Base-by-base conservation (phyloP, 1,140 invertebrate species). In the Drosophila simulans region DNA sequence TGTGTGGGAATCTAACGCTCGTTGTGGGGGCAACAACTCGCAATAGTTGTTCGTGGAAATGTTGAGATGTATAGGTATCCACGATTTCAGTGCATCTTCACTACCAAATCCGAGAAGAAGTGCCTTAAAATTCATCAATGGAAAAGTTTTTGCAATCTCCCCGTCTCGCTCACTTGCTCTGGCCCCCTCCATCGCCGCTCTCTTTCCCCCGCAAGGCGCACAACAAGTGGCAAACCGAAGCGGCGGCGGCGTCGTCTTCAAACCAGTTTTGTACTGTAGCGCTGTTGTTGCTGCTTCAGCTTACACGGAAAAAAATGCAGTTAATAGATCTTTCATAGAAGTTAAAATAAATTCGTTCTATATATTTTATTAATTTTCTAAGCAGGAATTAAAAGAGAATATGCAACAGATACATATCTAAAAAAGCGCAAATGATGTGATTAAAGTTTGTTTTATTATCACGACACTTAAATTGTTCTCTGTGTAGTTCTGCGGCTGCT, bases 101-200 rank as follows among this genome's bases (percentile, higher is more conserved):
- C 45, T 40, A 71, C 13, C 15, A 58, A 43, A 31, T 25, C 17
- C 13, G 55, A 62, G 64, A 54, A 57, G 43, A 53, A 65, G 68
- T 46, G 31, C 31, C 64, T 55, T 17, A 34, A 89, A 83, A 89
- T 83, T 88, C 80, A 88, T 88, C 83, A 88, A 88, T 88, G 83
- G 83, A 88, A 88, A 88, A 88, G 84, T 88, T 88, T 76, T 69
- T 89, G 83, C 83, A 83, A 88, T 79, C 46, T 59, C 27, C 27
- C 75, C 45, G 34, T 83, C 83, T 83, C 80, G 27, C 56, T 88
- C 45, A 43, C 12, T 42, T 10, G 39, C 35, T 51, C 35, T 51
- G 8, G 35, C 40, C 43, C 27, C 64, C 68, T 49, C 25, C n/a
- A 2, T 64, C 57, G 34, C 34, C 46, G 42, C 63, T 39, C 39